Evolutionary conservation across 2,888 invertebrate species (phyloP).

Genomic region (Girardia tigrina): DNA sequence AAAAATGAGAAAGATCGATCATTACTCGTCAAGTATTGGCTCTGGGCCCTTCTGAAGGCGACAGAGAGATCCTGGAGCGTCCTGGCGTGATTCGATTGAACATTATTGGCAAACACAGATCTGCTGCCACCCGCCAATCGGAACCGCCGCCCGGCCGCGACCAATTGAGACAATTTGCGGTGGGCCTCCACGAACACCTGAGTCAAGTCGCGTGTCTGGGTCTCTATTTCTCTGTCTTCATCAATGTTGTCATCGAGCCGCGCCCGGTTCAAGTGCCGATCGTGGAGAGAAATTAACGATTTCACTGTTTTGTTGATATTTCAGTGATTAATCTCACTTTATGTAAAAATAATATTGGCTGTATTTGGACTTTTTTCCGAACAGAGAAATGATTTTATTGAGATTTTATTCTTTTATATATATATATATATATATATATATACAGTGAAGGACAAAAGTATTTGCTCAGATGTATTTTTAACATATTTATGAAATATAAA

Average conservation of each 20-base stretch:
- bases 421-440: no score
- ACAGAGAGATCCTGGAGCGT: conserved; percentile 24
- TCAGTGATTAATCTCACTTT: no score
- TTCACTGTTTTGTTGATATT: no score
- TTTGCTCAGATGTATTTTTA: no score
- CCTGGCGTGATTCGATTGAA: neutral
- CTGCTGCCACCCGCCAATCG: neutral
- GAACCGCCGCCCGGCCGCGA: neutral
- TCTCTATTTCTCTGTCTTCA: neutral
- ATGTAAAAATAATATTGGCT: no score
- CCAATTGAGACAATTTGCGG: neutral
- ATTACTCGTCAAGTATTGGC: conserved; percentile 15
- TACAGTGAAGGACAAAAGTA: no score
- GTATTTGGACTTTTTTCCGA: no score
- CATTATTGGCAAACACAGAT: neutral
- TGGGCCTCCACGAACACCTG: neutral
- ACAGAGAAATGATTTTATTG: no score
- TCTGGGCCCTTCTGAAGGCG: conserved; percentile 20
- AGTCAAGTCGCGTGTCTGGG: neutral
- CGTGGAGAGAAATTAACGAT: neutral
- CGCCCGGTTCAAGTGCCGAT: neutral
- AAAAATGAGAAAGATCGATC: no score
- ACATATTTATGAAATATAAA: no score
- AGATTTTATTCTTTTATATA: no score
- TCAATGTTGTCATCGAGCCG: neutral